Conservation (phyloP, 2,888 invertebrate genomes). For the Pharmacophagus antenor region DNA sequence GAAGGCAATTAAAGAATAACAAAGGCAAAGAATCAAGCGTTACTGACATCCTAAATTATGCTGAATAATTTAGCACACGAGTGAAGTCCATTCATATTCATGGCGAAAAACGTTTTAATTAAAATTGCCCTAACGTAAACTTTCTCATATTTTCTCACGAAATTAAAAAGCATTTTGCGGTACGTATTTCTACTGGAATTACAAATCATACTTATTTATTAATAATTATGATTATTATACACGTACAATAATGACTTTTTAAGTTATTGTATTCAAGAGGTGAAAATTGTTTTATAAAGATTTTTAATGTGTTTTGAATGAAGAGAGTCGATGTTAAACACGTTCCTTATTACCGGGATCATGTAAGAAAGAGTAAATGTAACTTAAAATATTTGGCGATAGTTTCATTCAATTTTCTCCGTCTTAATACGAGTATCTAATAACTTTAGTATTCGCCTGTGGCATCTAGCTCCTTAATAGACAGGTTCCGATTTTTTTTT, state of each 20-base stretch:
- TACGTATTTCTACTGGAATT: conserved; percentile 1
- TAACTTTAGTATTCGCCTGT: too few relatives aligned
- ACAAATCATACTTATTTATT: neutral
- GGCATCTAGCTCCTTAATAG: too few relatives aligned
- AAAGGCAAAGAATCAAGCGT: neutral
- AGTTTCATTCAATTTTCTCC: too few relatives aligned
- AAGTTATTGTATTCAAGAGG: too few relatives aligned
- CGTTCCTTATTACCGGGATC: too few relatives aligned
- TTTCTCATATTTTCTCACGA: conserved; percentile 5
- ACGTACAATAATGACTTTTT: neutral
- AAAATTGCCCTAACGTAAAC: conserved; percentile 21
- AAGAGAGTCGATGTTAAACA: too few relatives aligned
- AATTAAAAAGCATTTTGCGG: neutral
- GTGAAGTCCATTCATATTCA: conserved; percentile 24
- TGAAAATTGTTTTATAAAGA: too few relatives aligned
- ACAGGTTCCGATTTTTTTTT: too few relatives aligned
- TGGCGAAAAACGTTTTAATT: conserved; percentile 24
- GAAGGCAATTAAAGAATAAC: conserved; percentile 3
- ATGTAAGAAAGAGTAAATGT: too few relatives aligned
- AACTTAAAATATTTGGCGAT: too few relatives aligned
- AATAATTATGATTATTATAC: neutral
- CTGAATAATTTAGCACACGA: conserved; percentile 24
- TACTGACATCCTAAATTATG: conserved; percentile 9
- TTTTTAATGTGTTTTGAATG: too few relatives aligned
- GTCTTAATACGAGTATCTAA: too few relatives aligned